A percentile compares a stretch with the other conserved stretches of the same genome.
These are phyloP conservation scores for Steinernema khuongi DNA, from an alignment of 1,140 invertebrate species.

Conservation along the genomic window DNA sequence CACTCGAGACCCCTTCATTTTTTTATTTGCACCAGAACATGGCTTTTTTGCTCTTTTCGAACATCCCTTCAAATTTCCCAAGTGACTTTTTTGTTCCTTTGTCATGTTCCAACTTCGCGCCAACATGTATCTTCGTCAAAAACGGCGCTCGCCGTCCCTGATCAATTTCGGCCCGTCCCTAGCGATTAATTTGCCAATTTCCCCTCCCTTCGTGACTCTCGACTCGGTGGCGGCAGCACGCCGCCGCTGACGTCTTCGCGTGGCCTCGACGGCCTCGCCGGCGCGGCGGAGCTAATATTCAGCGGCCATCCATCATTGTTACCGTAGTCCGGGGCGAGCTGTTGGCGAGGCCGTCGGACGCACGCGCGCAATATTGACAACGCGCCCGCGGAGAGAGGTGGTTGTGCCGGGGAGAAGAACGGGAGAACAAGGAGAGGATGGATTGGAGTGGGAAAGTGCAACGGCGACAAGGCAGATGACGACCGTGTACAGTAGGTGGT, in stretches of 20 bases:
- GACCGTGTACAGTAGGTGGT: slow-evolving; percentile 41
- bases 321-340: background rate
- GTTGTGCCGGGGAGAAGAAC: slow-evolving; percentile 20
- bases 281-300: slow-evolving; percentile 5
- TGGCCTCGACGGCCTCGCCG: background rate
- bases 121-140: slow-evolving; percentile 15
- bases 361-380: background rate
- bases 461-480: too few species aligned
- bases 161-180: slow-evolving; percentile 10
- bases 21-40: too few species aligned
- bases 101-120: background rate
- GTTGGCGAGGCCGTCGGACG: background rate
- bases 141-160: background rate
- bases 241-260: background rate
- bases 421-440: slow-evolving; percentile 24
- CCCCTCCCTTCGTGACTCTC: background rate
- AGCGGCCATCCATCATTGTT: background rate
- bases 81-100: background rate
- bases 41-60: background rate
- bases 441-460: slow-evolving; percentile 30
- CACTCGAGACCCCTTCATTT: too few species aligned
- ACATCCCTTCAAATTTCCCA: slow-evolving; percentile 12
- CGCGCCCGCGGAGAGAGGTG: slow-evolving; percentile 11
- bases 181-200: slow-evolving; percentile 17
- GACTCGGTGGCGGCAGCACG: background rate